Conservation (phyloP, 2,113 vertebrate species). For the Pan paniscus region DNA sequence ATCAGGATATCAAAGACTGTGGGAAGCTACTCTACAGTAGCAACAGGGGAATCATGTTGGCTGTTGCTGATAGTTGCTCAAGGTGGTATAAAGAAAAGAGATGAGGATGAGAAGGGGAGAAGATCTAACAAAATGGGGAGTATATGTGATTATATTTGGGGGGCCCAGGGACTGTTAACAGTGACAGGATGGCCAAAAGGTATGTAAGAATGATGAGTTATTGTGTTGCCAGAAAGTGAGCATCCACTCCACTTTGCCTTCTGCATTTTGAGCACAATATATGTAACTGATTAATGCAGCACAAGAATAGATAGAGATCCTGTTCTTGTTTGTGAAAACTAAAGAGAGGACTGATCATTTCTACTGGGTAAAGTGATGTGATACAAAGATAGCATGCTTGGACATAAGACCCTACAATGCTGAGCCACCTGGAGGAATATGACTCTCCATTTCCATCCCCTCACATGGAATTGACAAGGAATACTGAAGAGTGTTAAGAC, state of each 20-base stretch:
- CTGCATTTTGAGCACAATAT: background rate
- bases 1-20: background rate
- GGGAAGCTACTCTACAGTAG: background rate
- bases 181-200: background rate
- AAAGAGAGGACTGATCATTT: background rate
- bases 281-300: background rate
- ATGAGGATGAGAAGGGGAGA: background rate
- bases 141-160: background rate
- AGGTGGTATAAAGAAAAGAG: background rate
- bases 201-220: background rate
- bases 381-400: background rate
- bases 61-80: background rate
- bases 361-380: background rate
- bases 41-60: background rate
- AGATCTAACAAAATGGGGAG: background rate
- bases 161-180: background rate
- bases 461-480: background rate
- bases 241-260: background rate
- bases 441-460: background rate
- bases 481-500: background rate
- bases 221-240: background rate
- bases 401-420: background rate
- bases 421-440: background rate
- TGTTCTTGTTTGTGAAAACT: background rate
- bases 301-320: background rate